Conservation (phyloP, 2,888 invertebrate species). For the Sinentomon sp. region DNA sequence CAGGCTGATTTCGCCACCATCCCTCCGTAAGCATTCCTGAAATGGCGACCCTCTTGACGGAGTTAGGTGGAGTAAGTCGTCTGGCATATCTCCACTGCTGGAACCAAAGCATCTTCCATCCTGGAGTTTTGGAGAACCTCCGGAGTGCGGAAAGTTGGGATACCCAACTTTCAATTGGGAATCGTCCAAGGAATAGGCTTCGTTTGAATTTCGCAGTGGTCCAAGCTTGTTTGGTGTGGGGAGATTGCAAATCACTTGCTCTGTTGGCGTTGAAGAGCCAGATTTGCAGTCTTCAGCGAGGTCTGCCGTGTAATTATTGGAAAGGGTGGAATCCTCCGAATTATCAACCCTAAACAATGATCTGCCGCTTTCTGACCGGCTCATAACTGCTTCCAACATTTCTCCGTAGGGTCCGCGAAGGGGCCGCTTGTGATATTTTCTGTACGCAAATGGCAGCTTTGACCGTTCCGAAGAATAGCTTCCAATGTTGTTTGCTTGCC, state of each 20-base stretch:
- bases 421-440: constrained; percentile 47
- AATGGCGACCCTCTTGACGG: neutral
- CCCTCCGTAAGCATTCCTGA: neutral
- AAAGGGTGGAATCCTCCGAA: neutral
- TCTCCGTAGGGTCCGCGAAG: constrained; percentile 47
- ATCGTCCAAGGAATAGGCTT: constrained; percentile 30
- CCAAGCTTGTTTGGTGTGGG: constrained; percentile 13
- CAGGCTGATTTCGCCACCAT: constrained; percentile 23
- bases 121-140: constrained; percentile 1
- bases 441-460: too few relatives aligned
- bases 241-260: too few relatives aligned
- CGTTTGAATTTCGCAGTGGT: constrained; percentile 7
- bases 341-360: constrained; percentile 23
- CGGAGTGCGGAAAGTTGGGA: constrained; percentile 1
- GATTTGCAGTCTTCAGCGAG: too few relatives aligned
- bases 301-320: neutral
- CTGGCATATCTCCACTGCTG: constrained; percentile 11
- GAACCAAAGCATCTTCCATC: neutral
- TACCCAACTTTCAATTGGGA: constrained; percentile 21
- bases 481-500: too few relatives aligned
- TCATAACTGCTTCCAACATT: constrained; percentile 55
- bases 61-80: neutral
- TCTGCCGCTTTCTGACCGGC: constrained; percentile 29
- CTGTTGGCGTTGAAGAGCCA: too few relatives aligned
- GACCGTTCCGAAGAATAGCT: too few relatives aligned